Base-by-base conservation (phyloP, 2,797 vertebrate species). In the Neoniphon sammara region DNA sequence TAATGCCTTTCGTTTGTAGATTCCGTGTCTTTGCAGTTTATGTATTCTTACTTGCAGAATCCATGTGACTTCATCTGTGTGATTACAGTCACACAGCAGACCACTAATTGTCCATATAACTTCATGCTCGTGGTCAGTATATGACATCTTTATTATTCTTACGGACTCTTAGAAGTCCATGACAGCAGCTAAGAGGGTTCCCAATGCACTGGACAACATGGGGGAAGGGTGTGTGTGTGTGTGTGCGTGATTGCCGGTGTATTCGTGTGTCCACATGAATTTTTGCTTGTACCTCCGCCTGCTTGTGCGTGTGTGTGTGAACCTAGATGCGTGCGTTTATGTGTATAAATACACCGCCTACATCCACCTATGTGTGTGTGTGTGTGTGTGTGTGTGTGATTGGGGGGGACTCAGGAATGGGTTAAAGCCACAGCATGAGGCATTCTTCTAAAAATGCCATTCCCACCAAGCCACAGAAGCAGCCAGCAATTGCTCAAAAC, bases 401-500 rank as follows among this genome's bases (percentile, higher is more conserved):
- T 64, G 66, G 72, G 76, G 85, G 81, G 80, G 83, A 88, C 84
- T 66, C 84, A 93, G 89, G 88, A 93, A 94, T 85, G 92, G 91
- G 86, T 91, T 93, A 90, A 94, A 90, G 90, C 86, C 91, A 89
- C 89, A 91, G 88, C 85, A 91, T 91, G 89, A 92, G 88, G 89
- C 90, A 91, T 94, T 94, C 91, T 92, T 93, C 93, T 92, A 93
- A 94, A 94, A 94, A 94, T 93, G 93, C 91, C 91, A 89, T 93
- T 94, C 92, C 93, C 91, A 90, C 90, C 89, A 87, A 94, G 91
- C 93, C 93, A 89, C 93, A 92, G 90, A 91, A 92, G 90, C 91
- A 92, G 92, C 90, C 92, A 94, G 92, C 89, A 92, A 94, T 92
- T 92, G 93, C 94, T 95, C 93, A 94, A 90, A 95, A 93, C 94